Conservation (phyloP, 2,888 invertebrate genomes). For the Tuta absoluta region DNA sequence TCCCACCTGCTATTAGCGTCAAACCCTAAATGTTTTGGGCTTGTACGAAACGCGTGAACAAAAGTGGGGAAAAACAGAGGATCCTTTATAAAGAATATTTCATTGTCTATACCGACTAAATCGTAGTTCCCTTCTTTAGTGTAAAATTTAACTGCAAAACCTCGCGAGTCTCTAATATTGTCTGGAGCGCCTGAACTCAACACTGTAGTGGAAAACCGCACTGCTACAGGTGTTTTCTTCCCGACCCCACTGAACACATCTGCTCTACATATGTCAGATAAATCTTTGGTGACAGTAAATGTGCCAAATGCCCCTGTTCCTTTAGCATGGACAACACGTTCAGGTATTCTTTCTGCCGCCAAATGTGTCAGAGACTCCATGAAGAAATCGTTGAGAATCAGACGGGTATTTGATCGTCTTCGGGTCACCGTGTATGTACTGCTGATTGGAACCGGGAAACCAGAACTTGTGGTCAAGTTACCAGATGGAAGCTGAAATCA, state of each 20-base stretch:
- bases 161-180: constrained; percentile 91
- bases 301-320: constrained; percentile 94
- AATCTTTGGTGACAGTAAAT: constrained; percentile 91
- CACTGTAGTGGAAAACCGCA: constrained; percentile 89
- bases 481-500: constrained; percentile 12
- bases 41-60: constrained; percentile 95
- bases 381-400: constrained; percentile 89
- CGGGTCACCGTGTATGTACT: constrained; percentile 83
- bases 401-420: constrained; percentile 82
- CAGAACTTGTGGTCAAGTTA: constrained; percentile 1
- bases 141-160: constrained; percentile 95
- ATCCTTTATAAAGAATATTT: constrained; percentile 93
- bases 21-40: constrained; percentile 91
- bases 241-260: constrained; percentile 86
- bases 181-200: constrained; percentile 93
- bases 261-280: constrained; percentile 87
- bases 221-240: constrained; percentile 88
- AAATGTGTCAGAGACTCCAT: constrained; percentile 89
- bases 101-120: constrained; percentile 93
- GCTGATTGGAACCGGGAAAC: constrained; percentile 84
- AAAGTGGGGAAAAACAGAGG: constrained; percentile 93
- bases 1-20: constrained; percentile 96
- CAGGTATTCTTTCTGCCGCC: constrained; percentile 93
- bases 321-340: constrained; percentile 95
- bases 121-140: constrained; percentile 95